Conservation (phyloP, 1,140 invertebrate genomes). For the Drosophila fuyamai region DNA sequence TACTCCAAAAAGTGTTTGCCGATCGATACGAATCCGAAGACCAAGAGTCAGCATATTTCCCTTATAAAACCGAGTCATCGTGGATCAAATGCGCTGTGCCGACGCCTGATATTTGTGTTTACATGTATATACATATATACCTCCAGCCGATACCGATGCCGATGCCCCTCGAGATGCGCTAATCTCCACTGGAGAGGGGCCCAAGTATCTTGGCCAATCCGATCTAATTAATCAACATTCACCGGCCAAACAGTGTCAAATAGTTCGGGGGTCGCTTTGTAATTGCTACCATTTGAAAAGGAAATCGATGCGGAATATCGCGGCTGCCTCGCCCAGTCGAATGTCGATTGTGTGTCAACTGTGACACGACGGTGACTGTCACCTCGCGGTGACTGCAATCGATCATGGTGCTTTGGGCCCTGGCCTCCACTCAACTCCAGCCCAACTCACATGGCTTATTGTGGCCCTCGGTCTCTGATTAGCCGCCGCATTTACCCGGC, state of each 20-base stretch:
- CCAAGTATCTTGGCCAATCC: slow-evolving; percentile 15
- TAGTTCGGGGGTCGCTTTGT: slow-evolving; percentile 46
- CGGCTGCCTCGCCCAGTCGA: slow-evolving; percentile 37
- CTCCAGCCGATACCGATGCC: slow-evolving; percentile 11
- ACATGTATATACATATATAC: slow-evolving; percentile 32
- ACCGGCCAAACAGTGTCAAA: slow-evolving; percentile 63
- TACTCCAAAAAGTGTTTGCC: slow-evolving; percentile 81
- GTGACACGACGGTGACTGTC: slow-evolving; percentile 40
- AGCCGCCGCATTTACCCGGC: slow-evolving; percentile 71
- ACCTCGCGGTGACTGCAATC: slow-evolving; percentile 50
- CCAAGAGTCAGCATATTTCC: slow-evolving; percentile 73
- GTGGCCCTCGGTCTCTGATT: slow-evolving; percentile 56
- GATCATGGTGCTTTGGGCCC: slow-evolving; percentile 39
- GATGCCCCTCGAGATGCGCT: slow-evolving; percentile 64
- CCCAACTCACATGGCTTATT: slow-evolving; percentile 42
- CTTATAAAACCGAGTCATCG: slow-evolving; percentile 58
- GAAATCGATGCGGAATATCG: slow-evolving; percentile 18
- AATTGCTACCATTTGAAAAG: slow-evolving; percentile 49
- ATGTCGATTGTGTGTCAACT: slow-evolving; percentile 41
- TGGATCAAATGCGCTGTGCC: slow-evolving; percentile 75
- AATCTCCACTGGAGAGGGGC: slow-evolving; percentile 43
- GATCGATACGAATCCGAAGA: slow-evolving; percentile 66
- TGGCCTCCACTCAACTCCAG: slow-evolving; percentile 9
- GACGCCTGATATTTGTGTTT: slow-evolving; percentile 65
- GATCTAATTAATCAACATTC: slow-evolving; percentile 81